Conservation (phyloP, 2,113 vertebrate genomes). For the Phalacrocorax aristotelis region DNA sequence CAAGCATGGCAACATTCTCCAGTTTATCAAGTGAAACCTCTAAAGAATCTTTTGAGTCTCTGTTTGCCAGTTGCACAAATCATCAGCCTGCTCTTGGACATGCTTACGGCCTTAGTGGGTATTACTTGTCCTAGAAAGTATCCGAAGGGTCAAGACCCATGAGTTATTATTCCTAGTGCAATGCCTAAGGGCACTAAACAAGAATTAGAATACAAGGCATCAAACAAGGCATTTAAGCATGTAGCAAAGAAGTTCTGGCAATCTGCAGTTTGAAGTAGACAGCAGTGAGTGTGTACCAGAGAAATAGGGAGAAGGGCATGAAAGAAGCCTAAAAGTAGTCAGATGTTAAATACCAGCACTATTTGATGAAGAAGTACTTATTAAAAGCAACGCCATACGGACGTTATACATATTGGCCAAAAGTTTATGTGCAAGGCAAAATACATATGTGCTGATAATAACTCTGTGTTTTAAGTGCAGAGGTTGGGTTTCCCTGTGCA, state of each 20-base stretch:
- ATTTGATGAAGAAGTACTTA: background rate
- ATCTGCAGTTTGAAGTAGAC: background rate
- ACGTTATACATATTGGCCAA: background rate
- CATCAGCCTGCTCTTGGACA: background rate
- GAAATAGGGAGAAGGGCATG: background rate
- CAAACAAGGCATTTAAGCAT: background rate
- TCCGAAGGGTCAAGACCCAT: background rate
- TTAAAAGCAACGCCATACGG: background rate
- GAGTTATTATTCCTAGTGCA: constrained; percentile 15
- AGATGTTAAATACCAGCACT: background rate
- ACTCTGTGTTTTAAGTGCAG: background rate
- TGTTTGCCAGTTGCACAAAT: constrained; percentile 33
- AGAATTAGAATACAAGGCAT: background rate
- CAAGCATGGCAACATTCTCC: background rate
- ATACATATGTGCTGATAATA: background rate
- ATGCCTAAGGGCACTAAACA: background rate
- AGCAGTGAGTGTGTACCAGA: background rate
- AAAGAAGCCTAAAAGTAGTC: background rate
- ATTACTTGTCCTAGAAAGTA: background rate
- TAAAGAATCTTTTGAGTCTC: constrained; percentile 38
- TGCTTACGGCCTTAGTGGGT: background rate
- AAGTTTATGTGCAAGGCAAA: background rate
- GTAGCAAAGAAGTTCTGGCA: background rate
- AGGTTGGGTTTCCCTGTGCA: background rate
- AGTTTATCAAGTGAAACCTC: constrained; percentile 49